Percentiles rank a stretch among this genome's conserved stretches.
Conservation (phyloP, 2,888 invertebrate species). For the Hypomecis atomaria region DNA sequence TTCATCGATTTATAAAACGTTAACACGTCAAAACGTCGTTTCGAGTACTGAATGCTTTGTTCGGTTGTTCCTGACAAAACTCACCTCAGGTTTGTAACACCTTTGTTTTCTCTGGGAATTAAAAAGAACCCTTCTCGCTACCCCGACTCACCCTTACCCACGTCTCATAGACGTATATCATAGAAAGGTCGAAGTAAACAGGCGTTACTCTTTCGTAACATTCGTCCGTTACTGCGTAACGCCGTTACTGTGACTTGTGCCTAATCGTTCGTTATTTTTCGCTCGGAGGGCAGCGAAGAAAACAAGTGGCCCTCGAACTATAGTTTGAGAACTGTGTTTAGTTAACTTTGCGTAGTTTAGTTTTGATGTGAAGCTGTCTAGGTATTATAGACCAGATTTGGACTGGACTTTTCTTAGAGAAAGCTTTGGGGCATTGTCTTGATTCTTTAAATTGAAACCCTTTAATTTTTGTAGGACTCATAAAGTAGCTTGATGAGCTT, state of each 20-base stretch:
- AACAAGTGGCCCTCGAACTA: slow-evolving; percentile 7
- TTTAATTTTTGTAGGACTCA: too few species aligned
- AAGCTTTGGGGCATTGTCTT: too few species aligned
- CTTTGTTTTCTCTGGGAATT: too few species aligned
- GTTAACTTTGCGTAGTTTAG: neutral
- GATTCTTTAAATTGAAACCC: too few species aligned
- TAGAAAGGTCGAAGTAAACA: slow-evolving; percentile 43
- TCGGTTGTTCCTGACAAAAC: too few species aligned
- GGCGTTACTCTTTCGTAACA: slow-evolving; percentile 41
- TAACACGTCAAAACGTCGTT: too few species aligned
- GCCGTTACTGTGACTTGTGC: slow-evolving; percentile 32
- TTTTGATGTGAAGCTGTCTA: neutral
- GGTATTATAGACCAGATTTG: too few species aligned
- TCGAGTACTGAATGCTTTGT: too few species aligned
- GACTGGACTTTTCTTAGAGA: too few species aligned
- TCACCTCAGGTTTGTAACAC: too few species aligned
- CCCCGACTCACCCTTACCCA: slow-evolving; percentile 24
- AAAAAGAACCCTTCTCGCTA: neutral
- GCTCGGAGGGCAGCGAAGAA: slow-evolving; percentile 7
- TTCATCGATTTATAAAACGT: too few species aligned
- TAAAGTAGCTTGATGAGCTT: too few species aligned
- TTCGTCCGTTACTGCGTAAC: slow-evolving; percentile 24
- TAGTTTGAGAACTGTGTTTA: neutral
- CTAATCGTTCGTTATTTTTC: slow-evolving; percentile 35
- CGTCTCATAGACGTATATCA: slow-evolving; percentile 35